Base-by-base conservation (phyloP, 2,113 vertebrate genomes). In the Caranx melampygus region DNA sequence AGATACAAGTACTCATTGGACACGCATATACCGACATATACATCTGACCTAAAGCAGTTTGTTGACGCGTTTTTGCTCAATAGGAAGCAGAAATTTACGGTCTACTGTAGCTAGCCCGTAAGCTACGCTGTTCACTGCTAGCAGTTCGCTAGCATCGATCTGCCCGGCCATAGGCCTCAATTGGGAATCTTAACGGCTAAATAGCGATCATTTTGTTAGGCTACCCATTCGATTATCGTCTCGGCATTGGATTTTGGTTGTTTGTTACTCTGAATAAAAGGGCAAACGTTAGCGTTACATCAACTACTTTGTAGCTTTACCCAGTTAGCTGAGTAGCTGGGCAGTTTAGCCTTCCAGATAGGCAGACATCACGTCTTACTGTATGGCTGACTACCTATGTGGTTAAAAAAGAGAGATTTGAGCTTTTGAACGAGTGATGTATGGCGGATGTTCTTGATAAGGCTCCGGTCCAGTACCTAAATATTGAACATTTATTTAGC, bases 151-250 rank as follows among this genome's bases (percentile, higher is more conserved):
- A 72, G 18, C 42, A 84, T 61, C 77, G 87, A 67, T 71, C 20
- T 65, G 35, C 35, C 86, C 90, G 69, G 72, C 42, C 70, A 76
- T 31, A 92, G 87, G 89, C 89, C 88, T 78, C 87, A 26, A 47
- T 16, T 61, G 26, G 7, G 61, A 40, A 12, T 75, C 33, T 76
- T 13, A 37, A 55, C 63, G 20, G 37, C 4, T 64, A 34, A 21
- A 34, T 82, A 12, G 6, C 15, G 40, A 52, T 20, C 37, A 49
- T 40, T 75, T 5, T 33, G n/a, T 21, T 6, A 10, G 12, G 34
- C 8, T 13, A 47, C 3, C 4, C 1, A 9, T 31, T 7, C n/a
- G 8, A 11, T 16, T 44, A 1, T 47, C 0, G 6, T 2, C 11
- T 9, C 44, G 26, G 21, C 2, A 18, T 0, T 63, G 1, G 0